Evolutionary conservation across 2,113 vertebrate species (phyloP).

Genomic region (Origma solitaria): DNA sequence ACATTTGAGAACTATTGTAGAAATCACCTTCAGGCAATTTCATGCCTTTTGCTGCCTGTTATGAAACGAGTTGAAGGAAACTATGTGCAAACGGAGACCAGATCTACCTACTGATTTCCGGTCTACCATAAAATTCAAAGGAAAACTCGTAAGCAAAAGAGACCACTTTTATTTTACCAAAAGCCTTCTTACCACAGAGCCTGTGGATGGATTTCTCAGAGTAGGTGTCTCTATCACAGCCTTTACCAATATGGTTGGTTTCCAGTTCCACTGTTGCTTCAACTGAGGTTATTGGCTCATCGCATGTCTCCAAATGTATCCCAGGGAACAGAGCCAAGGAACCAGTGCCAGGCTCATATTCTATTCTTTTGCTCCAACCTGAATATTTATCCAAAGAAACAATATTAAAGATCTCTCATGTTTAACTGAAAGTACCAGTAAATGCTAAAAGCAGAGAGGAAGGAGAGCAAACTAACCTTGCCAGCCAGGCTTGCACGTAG

Average conservation of each 20-base stretch:
- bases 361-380: constrained; percentile 93
- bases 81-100: neutral
- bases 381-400: neutral
- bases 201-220: constrained; percentile 95
- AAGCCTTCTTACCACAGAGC: constrained; percentile 84
- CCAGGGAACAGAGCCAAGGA: constrained; percentile 88
- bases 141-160: neutral
- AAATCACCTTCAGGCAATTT: neutral
- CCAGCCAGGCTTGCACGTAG: constrained; percentile 94
- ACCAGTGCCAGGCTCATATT: constrained; percentile 95
- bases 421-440: neutral
- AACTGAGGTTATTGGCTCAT: constrained; percentile 86
- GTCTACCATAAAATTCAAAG: neutral
- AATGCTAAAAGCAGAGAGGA: neutral
- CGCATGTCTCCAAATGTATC: constrained; percentile 91
- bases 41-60: neutral
- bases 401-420: neutral
- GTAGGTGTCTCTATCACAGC: constrained; percentile 97
- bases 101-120: neutral
- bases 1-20: neutral
- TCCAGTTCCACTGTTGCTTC: constrained; percentile 86
- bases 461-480: constrained; percentile 78
- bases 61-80: neutral
- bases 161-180: neutral
- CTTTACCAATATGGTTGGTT: constrained; percentile 95